Percentiles rank a stretch among this genome's conserved stretches.
These are phyloP conservation scores for Elanoides forficatus DNA, from an alignment of 2,113 vertebrate species.

Conservation along the genomic window DNA sequence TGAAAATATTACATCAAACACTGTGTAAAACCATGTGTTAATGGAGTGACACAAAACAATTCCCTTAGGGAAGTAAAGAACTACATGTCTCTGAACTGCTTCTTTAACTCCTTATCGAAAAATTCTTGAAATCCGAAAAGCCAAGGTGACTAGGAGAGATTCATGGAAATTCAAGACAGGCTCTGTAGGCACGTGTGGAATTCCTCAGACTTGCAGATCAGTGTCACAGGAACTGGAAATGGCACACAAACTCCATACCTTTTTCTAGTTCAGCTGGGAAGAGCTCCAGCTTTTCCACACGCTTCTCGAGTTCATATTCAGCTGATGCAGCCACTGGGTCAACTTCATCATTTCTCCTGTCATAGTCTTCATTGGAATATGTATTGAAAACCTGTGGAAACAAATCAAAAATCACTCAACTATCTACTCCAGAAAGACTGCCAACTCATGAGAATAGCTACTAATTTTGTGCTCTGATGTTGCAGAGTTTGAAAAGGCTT, in stretches of 20 bases:
- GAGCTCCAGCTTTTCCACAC: slow-evolving; percentile 96
- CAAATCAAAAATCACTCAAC: background rate
- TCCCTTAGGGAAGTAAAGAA: background rate
- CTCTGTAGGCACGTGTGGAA: background rate
- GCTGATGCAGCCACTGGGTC: slow-evolving; percentile 97
- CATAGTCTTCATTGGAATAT: slow-evolving; percentile 97
- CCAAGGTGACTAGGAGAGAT: background rate
- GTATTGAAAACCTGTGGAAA: slow-evolving; percentile 91
- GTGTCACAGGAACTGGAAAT: background rate
- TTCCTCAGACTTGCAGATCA: background rate
- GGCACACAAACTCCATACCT: slow-evolving; percentile 71
- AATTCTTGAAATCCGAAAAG: background rate
- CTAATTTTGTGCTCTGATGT: background rate
- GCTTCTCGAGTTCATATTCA: slow-evolving; percentile 96
- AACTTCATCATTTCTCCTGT: slow-evolving; percentile 94
- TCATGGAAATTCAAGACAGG: background rate
- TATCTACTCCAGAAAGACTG: background rate
- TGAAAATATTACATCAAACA: background rate
- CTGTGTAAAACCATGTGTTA: background rate
- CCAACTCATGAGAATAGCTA: background rate
- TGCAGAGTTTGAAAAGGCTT: background rate
- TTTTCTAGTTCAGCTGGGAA: slow-evolving; percentile 97
- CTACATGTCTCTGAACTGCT: background rate
- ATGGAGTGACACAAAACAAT: background rate
- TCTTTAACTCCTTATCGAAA: background rate